Base-by-base conservation (phyloP, 2,888 invertebrate genomes). In the Hyles lineata region DNA sequence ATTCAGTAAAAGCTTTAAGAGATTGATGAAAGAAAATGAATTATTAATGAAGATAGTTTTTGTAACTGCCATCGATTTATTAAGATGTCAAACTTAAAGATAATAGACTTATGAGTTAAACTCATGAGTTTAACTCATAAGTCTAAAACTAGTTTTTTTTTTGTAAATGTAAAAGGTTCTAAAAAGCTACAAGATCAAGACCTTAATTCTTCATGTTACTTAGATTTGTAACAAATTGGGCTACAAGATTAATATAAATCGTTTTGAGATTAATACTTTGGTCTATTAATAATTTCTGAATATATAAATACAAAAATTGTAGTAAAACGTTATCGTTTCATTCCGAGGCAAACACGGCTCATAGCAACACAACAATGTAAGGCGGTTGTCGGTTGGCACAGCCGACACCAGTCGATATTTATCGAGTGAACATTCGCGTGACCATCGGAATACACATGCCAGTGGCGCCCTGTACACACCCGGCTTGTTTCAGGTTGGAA, bases 401-500 rank as follows among this genome's bases (percentile, higher is more conserved):
- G 43, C 63, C 63, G 21, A 21, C 60, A n/a, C 32, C 32, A 32
- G 19, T 63, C 35, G 21, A 21, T 63, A 21, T 63, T 43, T 63
- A 43, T 63, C 35, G 63, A 21, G 63, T 63, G 63, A 32, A 35
- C 63, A 9, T 63, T 67, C 17, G 67, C 50, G 50, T 67, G 67
- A 50, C 43, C 50, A 50, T 67, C 50, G 50, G 50, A 15, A 25
- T 43, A 23, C 50, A 43, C 21, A 63, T 63, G 32, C n/a, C 43
- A 63, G 43, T 35, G 21, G n/a, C 23, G 9, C 50, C 50, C 17
- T 43, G 23, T 23, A 35, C 43, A 50, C 23, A 67, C 23, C 23
- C 23, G 62, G 19, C 61, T 83, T 74, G 76, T 88, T 88, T 32
- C 89, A 95, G 95, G 95, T 92, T 96, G 88, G 95, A 95, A 79